These are phyloP conservation scores for Horisme vitalbata DNA, from an alignment of 2,888 invertebrate species.

Conservation along the genomic window DNA sequence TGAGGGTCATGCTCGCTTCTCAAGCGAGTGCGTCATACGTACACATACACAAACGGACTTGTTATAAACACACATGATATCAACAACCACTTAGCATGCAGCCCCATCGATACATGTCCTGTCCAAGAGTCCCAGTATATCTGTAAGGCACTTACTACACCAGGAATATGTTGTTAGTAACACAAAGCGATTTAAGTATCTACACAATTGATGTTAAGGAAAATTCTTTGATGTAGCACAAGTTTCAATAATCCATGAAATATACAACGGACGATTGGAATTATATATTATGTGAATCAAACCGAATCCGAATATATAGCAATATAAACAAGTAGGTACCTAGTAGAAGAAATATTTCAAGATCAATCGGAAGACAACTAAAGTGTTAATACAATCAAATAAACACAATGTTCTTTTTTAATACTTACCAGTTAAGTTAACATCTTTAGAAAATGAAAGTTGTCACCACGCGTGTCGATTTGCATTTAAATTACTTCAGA, in stretches of 20 bases:
- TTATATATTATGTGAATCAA: conserved; percentile 31
- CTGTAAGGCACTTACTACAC: neutral
- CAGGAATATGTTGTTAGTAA: conserved; percentile 14
- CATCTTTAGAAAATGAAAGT: conserved; percentile 38
- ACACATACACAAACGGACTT: conserved; percentile 38
- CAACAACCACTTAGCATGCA: conserved; percentile 63
- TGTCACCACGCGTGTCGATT: conserved; percentile 15
- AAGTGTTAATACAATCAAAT: conserved; percentile 38
- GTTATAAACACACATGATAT: conserved; percentile 59
- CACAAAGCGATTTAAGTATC: conserved; percentile 1
- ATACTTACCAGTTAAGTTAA: conserved; percentile 31
- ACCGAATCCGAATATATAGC: conserved; percentile 31
- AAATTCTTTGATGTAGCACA: conserved; percentile 1
- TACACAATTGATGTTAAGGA: conserved; percentile 10
- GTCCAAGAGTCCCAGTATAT: conserved; percentile 35
- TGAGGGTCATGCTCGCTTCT: conserved; percentile 52
- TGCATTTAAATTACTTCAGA: conserved; percentile 1
- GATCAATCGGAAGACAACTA: conserved; percentile 32
- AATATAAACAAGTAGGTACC: neutral
- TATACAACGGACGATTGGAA: conserved; percentile 8
- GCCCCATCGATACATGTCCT: conserved; percentile 48
- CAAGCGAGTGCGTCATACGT: conserved; percentile 68
- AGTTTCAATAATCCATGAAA: neutral
- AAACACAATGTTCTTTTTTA: conserved; percentile 31
- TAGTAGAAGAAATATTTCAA: conserved; percentile 21